phyloP scores from a whole-genome alignment of 2,888 invertebrate genomes.

The Scaptomyza reducta region DNA sequence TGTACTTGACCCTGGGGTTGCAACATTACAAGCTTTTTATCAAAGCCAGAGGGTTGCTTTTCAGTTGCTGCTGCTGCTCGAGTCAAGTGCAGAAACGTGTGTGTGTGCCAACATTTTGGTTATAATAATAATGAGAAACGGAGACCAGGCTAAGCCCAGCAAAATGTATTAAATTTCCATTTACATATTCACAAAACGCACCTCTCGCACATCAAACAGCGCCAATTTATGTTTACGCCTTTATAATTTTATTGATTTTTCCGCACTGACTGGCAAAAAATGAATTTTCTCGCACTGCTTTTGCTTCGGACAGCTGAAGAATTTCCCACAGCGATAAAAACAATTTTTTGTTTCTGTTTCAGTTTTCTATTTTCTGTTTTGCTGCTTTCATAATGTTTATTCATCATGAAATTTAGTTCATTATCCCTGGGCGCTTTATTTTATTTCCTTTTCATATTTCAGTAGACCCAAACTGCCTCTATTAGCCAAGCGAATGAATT shows the following conservation, averaged over 20 bases:
- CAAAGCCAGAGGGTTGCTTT: constrained; percentile 63
- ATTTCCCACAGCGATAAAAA: constrained; percentile 60
- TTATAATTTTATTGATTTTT: constrained; percentile 78
- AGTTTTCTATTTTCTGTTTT: constrained; percentile 11
- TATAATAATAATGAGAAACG: constrained; percentile 51
- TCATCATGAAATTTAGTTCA: constrained; percentile 46
- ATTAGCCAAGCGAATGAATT: constrained; percentile 51
- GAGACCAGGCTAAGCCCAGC: constrained; percentile 18
- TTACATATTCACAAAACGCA: constrained; percentile 1
- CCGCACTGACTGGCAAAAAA: constrained; percentile 56
- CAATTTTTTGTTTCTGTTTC: constrained; percentile 28
- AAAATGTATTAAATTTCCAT: constrained; percentile 31
- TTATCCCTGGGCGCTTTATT: constrained; percentile 38
- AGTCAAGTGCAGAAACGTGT: constrained; percentile 82
- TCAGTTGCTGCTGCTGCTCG: constrained; percentile 51
- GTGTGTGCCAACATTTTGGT: constrained; percentile 30
- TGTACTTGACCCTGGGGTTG: constrained; percentile 72
- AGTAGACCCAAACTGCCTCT: constrained; percentile 30
- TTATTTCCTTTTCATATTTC: constrained; percentile 61
- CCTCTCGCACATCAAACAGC: constrained; percentile 32
- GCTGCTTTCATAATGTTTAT: constrained; percentile 26
- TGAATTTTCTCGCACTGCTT: neutral
- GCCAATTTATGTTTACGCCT: constrained; percentile 72
- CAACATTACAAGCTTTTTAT: constrained; percentile 51
- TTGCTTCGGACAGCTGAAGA: constrained; percentile 58